Conservation (phyloP, 23 tunicate species). For the Ciona savignyi region DNA sequence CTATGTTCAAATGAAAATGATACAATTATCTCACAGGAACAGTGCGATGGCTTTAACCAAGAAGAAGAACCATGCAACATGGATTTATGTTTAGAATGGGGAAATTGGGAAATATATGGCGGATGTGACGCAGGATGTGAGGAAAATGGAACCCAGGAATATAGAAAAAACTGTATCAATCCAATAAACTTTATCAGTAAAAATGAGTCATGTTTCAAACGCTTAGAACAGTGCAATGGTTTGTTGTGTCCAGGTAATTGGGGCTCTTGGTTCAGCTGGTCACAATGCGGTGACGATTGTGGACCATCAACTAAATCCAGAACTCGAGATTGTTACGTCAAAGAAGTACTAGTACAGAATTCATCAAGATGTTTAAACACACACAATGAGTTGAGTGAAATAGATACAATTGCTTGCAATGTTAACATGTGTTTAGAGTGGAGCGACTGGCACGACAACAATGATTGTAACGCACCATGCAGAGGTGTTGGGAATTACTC, state of each 20-base stretch:
- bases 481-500: neutral
- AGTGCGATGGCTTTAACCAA: constrained; percentile 6
- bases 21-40: neutral
- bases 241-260: constrained; percentile 23
- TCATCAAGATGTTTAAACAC: neutral
- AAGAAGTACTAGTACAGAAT: constrained; percentile 10
- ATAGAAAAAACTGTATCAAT: constrained; percentile 4
- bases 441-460: neutral
- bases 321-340: constrained; percentile 14
- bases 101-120: neutral
- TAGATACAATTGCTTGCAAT: neutral
- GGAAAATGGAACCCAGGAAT: neutral
- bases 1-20: constrained; percentile 7
- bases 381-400: neutral
- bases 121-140: constrained; percentile 15
- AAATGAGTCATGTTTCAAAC: neutral
- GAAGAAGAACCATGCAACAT: neutral
- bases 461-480: neutral
- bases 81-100: neutral
- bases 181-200: neutral
- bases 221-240: constrained; percentile 7
- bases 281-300: constrained; percentile 19
- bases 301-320: constrained; percentile 28
- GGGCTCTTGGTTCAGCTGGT: constrained; percentile 23
- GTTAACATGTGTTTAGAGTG: neutral